These are phyloP conservation scores for Oreocharis arfaki DNA, from an alignment of 2,113 vertebrate species.

Conservation along the genomic window DNA sequence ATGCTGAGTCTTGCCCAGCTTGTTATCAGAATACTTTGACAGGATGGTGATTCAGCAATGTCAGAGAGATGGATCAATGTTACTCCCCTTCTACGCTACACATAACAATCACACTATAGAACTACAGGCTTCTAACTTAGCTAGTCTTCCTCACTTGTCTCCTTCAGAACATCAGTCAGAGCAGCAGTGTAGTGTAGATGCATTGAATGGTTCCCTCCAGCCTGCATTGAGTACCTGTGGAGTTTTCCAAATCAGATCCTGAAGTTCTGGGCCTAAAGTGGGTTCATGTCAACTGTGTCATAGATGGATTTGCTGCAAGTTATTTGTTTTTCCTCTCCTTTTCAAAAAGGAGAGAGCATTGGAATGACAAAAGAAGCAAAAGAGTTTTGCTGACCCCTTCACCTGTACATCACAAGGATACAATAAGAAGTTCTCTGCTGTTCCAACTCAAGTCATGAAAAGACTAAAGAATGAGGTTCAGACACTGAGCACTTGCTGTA, in stretches of 20 bases:
- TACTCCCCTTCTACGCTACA: background rate
- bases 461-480: background rate
- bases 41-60: background rate
- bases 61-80: background rate
- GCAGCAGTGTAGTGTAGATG: background rate
- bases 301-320: background rate
- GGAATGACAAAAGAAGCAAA: background rate
- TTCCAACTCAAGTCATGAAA: background rate
- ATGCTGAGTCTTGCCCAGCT: background rate
- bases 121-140: background rate
- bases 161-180: background rate
- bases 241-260: background rate
- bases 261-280: background rate
- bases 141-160: background rate
- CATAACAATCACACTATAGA: fast-evolving
- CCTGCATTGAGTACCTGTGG: background rate
- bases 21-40: background rate
- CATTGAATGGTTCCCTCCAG: background rate
- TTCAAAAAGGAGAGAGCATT: background rate
- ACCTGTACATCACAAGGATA: background rate
- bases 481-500: background rate
- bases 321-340: background rate
- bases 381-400: background rate
- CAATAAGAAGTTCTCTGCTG: background rate
- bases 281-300: background rate